Percentiles rank a stretch among this genome's conserved stretches.
phyloP scores from a whole-genome alignment of 2,888 invertebrate species.

The Phragmatobia fuliginosa region DNA sequence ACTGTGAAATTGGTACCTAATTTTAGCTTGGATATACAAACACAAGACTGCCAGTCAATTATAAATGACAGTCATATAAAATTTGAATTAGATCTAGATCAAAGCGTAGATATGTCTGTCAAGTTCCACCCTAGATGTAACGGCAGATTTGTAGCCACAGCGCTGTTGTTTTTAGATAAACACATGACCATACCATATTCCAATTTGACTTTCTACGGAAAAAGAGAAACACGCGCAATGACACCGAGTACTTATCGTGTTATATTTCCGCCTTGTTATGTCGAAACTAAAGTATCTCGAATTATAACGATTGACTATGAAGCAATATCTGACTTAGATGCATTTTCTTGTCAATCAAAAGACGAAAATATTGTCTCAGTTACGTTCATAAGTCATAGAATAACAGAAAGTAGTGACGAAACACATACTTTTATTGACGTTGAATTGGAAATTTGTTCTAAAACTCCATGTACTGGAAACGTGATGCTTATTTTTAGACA shows the following conservation, averaged over 20 bases:
- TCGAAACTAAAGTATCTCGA: conserved; percentile 59
- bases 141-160: conserved; percentile 72
- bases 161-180: conserved; percentile 75
- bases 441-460: conserved; percentile 60
- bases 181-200: conserved; percentile 72
- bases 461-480: conserved; percentile 55
- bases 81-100: conserved; percentile 67
- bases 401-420: conserved; percentile 45
- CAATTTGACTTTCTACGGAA: conserved; percentile 77
- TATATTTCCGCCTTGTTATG: conserved; percentile 73
- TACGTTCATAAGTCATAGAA: conserved; percentile 55
- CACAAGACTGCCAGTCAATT: conserved; percentile 58
- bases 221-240: conserved; percentile 65
- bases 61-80: conserved; percentile 69
- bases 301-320: conserved; percentile 65
- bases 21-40: conserved; percentile 66
- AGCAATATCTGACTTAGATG: conserved; percentile 54
- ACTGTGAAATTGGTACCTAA: conserved; percentile 70
- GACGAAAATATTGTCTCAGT: conserved; percentile 63
- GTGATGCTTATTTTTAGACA: conserved; percentile 66
- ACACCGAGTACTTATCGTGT: conserved; percentile 65
- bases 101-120: conserved; percentile 58
- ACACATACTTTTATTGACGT: conserved; percentile 62
- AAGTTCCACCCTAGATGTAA: conserved; percentile 75
- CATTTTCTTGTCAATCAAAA: conserved; percentile 65